These are phyloP conservation scores for Tuta absoluta DNA, from an alignment of 2,888 invertebrate genomes.

Conservation along the genomic window DNA sequence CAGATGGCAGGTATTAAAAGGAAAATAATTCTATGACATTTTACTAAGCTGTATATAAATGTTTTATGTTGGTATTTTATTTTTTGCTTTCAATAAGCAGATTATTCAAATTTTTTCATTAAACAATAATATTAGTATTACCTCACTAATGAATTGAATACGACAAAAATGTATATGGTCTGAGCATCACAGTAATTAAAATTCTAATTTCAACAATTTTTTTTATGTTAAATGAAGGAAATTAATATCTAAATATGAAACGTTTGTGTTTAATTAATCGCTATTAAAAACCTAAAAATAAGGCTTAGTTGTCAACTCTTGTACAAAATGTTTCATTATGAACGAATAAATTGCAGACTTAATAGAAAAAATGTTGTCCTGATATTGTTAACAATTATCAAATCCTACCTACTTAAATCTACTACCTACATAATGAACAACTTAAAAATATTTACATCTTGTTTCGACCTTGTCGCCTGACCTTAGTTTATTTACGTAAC, in stretches of 20 bases:
- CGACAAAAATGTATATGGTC: too few relatives aligned
- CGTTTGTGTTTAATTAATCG: too few relatives aligned
- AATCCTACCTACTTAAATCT: neutral
- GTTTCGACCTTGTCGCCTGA: neutral
- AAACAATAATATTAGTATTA: too few relatives aligned
- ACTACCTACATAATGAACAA: neutral
- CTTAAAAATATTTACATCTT: neutral
- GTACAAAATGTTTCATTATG: neutral
- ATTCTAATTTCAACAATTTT: too few relatives aligned
- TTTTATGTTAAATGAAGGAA: too few relatives aligned
- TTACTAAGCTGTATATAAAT: neutral
- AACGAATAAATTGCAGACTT: neutral
- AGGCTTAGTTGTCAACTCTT: too few relatives aligned
- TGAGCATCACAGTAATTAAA: too few relatives aligned
- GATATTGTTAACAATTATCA: neutral
- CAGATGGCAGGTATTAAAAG: constrained; percentile 9
- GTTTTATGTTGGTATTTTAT: neutral
- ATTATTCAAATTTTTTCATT: neutral
- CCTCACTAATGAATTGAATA: too few relatives aligned
- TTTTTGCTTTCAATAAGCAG: neutral
- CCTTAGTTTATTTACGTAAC: constrained; percentile 4
- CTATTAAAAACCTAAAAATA: too few relatives aligned
- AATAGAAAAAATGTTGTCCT: neutral
- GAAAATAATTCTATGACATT: neutral
- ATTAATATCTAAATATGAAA: too few relatives aligned